Conservation (phyloP, 2,888 invertebrate species). For the Troilus luridus region DNA sequence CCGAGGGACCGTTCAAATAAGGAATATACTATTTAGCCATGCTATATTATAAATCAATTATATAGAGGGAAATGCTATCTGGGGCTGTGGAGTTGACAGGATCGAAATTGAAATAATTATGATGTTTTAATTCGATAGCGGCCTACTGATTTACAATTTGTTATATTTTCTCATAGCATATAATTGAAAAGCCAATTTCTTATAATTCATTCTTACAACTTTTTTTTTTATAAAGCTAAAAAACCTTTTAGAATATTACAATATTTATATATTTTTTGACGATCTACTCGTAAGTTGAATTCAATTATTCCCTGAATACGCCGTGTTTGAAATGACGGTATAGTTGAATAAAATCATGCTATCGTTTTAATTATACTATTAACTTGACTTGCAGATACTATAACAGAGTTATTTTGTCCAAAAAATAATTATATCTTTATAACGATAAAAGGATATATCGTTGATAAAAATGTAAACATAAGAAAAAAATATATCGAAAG, state of each 20-base stretch:
- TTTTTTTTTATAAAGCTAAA: neutral
- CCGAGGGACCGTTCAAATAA: neutral
- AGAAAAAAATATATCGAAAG: no score
- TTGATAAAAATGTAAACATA: no score
- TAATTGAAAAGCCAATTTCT: neutral
- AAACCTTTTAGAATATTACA: no score
- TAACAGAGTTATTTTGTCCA: no score
- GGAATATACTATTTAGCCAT: neutral
- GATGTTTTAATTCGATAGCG: neutral
- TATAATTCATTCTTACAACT: neutral
- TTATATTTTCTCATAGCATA: neutral
- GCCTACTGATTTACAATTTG: neutral
- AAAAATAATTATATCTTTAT: no score
- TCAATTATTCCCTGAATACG: no score
- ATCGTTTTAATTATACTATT: no score
- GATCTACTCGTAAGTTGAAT: no score
- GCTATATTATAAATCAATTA: slow-evolving; percentile 1
- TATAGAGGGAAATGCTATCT: neutral
- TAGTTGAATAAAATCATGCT: no score
- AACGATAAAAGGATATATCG: no score
- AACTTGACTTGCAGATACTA: no score
- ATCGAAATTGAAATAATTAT: neutral
- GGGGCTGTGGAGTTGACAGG: neutral
- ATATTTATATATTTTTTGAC: neutral
- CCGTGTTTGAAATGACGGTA: no score